Evolutionary conservation across 2,888 invertebrate genomes (phyloP).

Genomic region (Linhomoeus sp.): DNA sequence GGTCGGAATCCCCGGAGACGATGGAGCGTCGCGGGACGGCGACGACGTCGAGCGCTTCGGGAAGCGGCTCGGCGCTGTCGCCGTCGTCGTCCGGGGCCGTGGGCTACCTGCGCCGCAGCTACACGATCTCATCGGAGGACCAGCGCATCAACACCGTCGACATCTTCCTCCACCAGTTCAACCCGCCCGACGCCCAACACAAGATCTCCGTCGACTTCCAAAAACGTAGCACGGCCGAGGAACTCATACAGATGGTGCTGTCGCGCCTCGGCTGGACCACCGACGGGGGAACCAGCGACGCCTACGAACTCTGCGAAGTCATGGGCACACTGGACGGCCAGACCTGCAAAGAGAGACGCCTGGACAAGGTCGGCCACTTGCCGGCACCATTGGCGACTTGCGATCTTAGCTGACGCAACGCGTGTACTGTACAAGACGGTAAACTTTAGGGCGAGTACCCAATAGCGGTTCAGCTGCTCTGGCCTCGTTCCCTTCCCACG

Average conservation of each 20-base stretch:
- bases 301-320: constrained; percentile 23
- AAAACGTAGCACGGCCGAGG: constrained; percentile 72
- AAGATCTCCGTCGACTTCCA: constrained; percentile 72
- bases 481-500: constrained; percentile 27
- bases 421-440: constrained; percentile 7
- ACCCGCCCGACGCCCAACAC: constrained; percentile 38
- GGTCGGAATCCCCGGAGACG: no score
- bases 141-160: constrained; percentile 13
- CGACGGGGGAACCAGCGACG: constrained; percentile 40
- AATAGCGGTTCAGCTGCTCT: constrained; percentile 34
- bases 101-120: no score
- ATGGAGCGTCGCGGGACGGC: no score
- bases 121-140: constrained; percentile 8
- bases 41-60: no score
- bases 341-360: constrained; percentile 71
- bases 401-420: not conserved
- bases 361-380: constrained; percentile 37
- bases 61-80: no score
- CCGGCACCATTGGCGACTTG: no score
- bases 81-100: no score
- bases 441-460: constrained; percentile 49
- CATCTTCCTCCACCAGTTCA: constrained; percentile 21
- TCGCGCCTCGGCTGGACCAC: constrained; percentile 40
- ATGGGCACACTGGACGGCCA: constrained; percentile 34
- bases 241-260: constrained; percentile 69